These are phyloP conservation scores for Pachyseris speciosa DNA, from an alignment of 64 coral and sea anemone genomes.

Conservation along the genomic window DNA sequence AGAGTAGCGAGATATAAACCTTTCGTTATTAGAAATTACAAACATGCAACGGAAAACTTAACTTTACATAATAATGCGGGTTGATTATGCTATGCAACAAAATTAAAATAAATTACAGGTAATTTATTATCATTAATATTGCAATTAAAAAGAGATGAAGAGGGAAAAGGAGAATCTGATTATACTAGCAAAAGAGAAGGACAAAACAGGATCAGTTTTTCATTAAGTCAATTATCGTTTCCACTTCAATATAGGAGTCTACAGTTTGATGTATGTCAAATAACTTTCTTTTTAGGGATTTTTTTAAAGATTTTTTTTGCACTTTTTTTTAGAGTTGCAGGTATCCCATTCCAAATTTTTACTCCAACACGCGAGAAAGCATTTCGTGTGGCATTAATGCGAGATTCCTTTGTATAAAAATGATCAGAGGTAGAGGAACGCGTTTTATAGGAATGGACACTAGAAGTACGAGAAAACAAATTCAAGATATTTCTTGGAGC, in stretches of 20 bases:
- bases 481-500: too few relatives aligned
- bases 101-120: neutral
- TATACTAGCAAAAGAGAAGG: neutral
- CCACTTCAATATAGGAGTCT: constrained; percentile 48
- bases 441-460: too few relatives aligned
- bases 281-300: constrained; percentile 5
- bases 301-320: constrained; percentile 52
- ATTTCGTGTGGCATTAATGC: constrained; percentile 12
- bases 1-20: too few relatives aligned
- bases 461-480: too few relatives aligned
- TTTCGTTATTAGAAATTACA: too few relatives aligned
- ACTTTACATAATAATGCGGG: too few relatives aligned
- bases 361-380: constrained; percentile 39
- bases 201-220: neutral
- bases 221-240: neutral
- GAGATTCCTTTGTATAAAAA: too few relatives aligned
- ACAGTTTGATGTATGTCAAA: constrained; percentile 16
- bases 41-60: too few relatives aligned
- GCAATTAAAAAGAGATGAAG: constrained; percentile 18
- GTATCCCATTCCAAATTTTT: constrained; percentile 63
- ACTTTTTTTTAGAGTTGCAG: constrained; percentile 26
- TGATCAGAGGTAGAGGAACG: too few relatives aligned
- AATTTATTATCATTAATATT: constrained; percentile 18
- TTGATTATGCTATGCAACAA: neutral
- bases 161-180: neutral